Percentiles rank a stretch among this genome's conserved stretches.
Conservation (phyloP, 2,888 invertebrate genomes). For the Drosophila paramelanica region DNA sequence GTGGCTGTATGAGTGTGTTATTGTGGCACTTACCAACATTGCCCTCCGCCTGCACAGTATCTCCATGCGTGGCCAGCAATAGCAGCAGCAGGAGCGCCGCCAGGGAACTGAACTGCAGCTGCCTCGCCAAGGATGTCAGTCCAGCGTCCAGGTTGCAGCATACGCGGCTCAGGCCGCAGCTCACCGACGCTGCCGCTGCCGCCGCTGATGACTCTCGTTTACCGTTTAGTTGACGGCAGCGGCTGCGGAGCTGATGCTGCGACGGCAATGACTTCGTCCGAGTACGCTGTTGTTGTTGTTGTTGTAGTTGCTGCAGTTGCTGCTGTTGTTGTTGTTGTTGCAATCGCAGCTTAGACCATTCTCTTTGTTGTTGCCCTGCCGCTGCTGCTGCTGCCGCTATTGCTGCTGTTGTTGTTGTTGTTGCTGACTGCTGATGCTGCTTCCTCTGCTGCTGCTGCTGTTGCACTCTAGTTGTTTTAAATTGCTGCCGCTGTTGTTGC, state of each 20-base stretch:
- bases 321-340: conserved; percentile 31
- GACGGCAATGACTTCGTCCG: conserved; percentile 37
- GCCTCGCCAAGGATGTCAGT: conserved; percentile 46
- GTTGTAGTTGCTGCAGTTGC: conserved; percentile 11
- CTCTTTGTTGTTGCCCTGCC: conserved; percentile 29
- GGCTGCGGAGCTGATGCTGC: conserved; percentile 17
- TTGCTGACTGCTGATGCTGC: conserved; percentile 22
- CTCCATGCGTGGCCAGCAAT: conserved; percentile 69
- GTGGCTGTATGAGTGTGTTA: neutral
- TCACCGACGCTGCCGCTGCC: conserved; percentile 27
- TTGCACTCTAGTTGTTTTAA: conserved; percentile 56
- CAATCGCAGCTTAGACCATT: conserved; percentile 43
- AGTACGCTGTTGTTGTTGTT: conserved; percentile 17
- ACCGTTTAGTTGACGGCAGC: conserved; percentile 34
- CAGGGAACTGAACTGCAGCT: conserved; percentile 57
- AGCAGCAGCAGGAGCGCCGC: conserved; percentile 66
- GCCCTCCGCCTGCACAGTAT: conserved; percentile 82
- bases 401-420: conserved; percentile 13
- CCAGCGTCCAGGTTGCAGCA: conserved; percentile 58
- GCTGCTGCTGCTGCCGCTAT: conserved; percentile 10
- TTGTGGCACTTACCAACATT: conserved; percentile 83
- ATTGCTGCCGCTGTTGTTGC: conserved; percentile 64
- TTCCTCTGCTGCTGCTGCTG: conserved; percentile 25
- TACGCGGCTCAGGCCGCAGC: conserved; percentile 45
- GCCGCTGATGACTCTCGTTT: conserved; percentile 19